Conservation (phyloP, 2,797 vertebrate genomes). For the Synaphobranchus kaupii region DNA sequence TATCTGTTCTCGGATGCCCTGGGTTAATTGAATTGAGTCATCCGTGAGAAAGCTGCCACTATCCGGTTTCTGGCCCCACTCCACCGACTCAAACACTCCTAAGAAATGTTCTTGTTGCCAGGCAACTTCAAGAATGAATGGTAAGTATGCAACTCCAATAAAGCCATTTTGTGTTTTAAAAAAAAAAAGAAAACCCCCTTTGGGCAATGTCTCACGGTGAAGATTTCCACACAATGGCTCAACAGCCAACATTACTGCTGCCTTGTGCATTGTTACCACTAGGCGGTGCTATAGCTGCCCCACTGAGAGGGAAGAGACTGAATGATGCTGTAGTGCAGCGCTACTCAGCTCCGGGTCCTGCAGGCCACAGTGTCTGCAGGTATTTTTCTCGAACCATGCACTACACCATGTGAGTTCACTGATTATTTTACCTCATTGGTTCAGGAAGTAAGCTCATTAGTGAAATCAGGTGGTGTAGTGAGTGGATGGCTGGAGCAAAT, state of each 20-base stretch:
- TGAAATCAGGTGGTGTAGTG: no score
- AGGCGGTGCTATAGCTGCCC: conserved; percentile 6
- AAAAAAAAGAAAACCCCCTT: conserved; percentile 13
- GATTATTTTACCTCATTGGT: no score
- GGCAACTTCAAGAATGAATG: conserved; percentile 40
- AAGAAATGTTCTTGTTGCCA: conserved; percentile 37
- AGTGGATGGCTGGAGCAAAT: no score
- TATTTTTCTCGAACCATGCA: no score
- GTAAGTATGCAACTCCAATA: conserved; percentile 35
- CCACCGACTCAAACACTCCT: conserved; percentile 24
- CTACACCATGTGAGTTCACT: no score
- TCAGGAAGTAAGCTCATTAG: no score
- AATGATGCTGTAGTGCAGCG: not conserved
- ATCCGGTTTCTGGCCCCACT: conserved; percentile 27
- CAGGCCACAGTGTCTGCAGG: no score
- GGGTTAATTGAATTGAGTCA: conserved; percentile 28
- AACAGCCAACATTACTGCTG: not conserved
- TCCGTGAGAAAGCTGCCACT: conserved; percentile 27
- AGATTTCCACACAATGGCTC: conserved; percentile 22
- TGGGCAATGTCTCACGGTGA: conserved; percentile 10
- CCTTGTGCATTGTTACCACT: not conserved
- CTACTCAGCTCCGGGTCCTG: no score
- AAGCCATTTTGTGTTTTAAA: conserved; percentile 53
- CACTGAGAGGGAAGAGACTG: not conserved
- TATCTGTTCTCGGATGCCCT: conserved; percentile 25